These are phyloP conservation scores for Serilophus lunatus DNA, from an alignment of 2,113 vertebrate species.

Conservation along the genomic window DNA sequence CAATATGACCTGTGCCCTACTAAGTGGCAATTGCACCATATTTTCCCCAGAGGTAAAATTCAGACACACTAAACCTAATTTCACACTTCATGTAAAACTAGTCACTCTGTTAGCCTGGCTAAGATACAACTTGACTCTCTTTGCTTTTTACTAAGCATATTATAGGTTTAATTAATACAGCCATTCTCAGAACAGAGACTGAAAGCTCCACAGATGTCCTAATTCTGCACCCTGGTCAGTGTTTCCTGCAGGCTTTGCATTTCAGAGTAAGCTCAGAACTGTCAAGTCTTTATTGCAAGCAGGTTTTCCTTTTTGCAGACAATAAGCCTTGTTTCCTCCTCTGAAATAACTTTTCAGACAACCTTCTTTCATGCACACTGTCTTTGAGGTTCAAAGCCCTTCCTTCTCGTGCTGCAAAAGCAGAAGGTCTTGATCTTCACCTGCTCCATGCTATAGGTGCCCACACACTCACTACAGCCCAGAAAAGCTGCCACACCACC, in stretches of 20 bases:
- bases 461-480: neutral
- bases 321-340: neutral
- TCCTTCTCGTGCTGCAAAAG: neutral
- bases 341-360: neutral
- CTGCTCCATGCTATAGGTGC: neutral
- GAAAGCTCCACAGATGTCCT: neutral
- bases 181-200: neutral
- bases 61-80: constrained; percentile 13
- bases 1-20: constrained; percentile 13
- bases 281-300: neutral
- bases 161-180: neutral
- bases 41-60: constrained; percentile 41
- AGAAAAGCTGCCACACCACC: neutral
- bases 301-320: neutral
- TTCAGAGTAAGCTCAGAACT: neutral
- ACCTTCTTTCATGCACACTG: neutral
- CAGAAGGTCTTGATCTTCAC: neutral
- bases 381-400: neutral
- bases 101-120: neutral
- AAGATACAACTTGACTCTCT: neutral
- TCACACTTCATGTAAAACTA: constrained; percentile 33
- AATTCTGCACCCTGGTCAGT: neutral
- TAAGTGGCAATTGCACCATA: constrained; percentile 17
- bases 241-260: neutral
- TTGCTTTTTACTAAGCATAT: neutral